phyloP scores from a whole-genome alignment of 2,888 invertebrate species.

The Latrodectus elegans region DNA sequence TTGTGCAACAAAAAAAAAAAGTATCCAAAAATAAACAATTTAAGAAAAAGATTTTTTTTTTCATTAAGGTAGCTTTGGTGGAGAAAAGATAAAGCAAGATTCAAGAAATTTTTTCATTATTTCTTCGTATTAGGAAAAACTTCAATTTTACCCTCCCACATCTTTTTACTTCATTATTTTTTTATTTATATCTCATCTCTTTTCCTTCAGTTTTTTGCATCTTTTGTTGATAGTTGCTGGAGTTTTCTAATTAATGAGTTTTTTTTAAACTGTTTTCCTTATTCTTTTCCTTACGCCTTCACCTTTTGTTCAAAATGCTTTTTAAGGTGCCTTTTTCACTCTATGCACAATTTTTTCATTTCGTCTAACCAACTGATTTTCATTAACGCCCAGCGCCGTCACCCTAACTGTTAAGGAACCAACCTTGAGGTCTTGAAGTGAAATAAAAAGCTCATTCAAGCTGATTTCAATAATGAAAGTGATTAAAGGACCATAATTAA shows the following conservation, averaged over 20 bases:
- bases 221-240: constrained; percentile 34
- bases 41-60: too few species aligned
- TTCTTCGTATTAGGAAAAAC: too few species aligned
- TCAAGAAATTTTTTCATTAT: too few species aligned
- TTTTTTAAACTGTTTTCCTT: constrained; percentile 15
- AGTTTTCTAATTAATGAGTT: constrained; percentile 54
- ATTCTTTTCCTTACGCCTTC: background rate
- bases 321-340: constrained; percentile 3
- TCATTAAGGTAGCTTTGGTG: too few species aligned
- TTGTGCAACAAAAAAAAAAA: too few species aligned
- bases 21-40: too few species aligned
- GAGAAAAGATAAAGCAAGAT: too few species aligned
- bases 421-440: background rate
- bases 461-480: too few species aligned
- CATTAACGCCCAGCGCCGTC: background rate
- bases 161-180: too few species aligned
- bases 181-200: too few species aligned
- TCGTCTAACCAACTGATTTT: background rate
- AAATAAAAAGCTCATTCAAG: background rate
- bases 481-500: too few species aligned
- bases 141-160: too few species aligned
- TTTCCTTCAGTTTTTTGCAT: constrained; percentile 1
- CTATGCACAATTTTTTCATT: background rate
- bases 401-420: background rate
- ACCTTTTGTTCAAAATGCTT: background rate